Evolutionary conservation across 2,888 invertebrate species (phyloP), one percentile per base, ranked within the genome.

Genomic region (Hypercompe scribonia): DNA sequence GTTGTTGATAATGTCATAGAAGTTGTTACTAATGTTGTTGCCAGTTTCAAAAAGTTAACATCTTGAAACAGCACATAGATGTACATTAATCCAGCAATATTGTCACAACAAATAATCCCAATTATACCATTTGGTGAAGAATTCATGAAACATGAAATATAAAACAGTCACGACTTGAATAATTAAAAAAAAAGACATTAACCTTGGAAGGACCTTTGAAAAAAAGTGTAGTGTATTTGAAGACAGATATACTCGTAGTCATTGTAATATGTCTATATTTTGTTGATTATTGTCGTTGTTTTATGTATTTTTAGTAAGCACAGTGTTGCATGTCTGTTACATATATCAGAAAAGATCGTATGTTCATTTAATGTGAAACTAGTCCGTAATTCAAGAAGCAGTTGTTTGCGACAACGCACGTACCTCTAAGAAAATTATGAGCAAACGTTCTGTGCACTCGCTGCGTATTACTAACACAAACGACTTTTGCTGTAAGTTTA

Each of bases 341-440:
- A 63, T 69, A 68, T 28, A 42, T 34, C 18, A 64, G 33, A 64
- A 42, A 70, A n/a, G 46, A 31, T 18, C 31, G 76, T 71, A 84
- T 80, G 81, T 84, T 85, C 84, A 87, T 86, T 89, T 86, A 88
- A 87, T 88, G 89, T 90, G 85, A 83, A 86, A 90, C 87, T 87
- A 86, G 88, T 88, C 88, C 89, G 90, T 92, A 90, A 89, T 90
- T 93, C 89, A 92, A 87, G 89, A 83, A 90, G 85, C 93, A 93
- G 91, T 92, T 93, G 93, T 87, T 90, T 85, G 88, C 88, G 93
- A 93, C 92, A 89, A 86, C 81, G 90, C 89, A 91, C 91, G 91
- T 93, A 90, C 89, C 87, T 89, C 85, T 81, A 86, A 87, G 86
- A 88, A 90, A 84, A 80, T 86, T 78, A 84, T 78, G 82, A 88